phyloP scores from a whole-genome alignment of 2,888 invertebrate genomes.

The Monochamus alternatus region DNA sequence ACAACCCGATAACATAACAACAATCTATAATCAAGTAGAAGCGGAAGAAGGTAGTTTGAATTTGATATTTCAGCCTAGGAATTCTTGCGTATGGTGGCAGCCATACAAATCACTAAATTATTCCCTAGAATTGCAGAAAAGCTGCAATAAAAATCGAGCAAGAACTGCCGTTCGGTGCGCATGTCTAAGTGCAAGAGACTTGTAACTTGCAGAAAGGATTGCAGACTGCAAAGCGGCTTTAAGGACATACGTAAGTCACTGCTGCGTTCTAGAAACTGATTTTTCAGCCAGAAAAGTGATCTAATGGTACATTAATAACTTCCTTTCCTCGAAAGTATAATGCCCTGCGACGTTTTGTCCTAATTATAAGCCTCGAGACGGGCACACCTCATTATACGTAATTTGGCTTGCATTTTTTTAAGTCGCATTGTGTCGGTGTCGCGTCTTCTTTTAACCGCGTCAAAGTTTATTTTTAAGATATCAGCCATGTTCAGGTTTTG shows the following conservation, averaged over 20 bases:
- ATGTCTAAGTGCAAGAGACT: too few species aligned
- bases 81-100: too few species aligned
- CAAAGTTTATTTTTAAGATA: conserved; percentile 33
- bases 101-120: too few species aligned
- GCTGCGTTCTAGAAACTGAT: neutral
- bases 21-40: too few species aligned
- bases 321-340: conserved; percentile 32
- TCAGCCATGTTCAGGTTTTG: conserved; percentile 16
- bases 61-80: too few species aligned
- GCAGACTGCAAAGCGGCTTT: too few species aligned
- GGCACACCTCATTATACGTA: conserved; percentile 23
- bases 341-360: conserved; percentile 16
- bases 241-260: neutral
- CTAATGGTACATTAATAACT: conserved; percentile 32
- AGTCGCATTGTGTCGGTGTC: conserved; percentile 5
- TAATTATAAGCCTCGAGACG: conserved; percentile 26
- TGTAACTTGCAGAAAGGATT: too few species aligned
- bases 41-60: too few species aligned
- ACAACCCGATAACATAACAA: too few species aligned
- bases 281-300: neutral
- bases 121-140: too few species aligned
- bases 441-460: conserved; percentile 43
- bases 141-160: too few species aligned
- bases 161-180: too few species aligned
- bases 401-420: conserved; percentile 22